Conservation (phyloP, 2,797 vertebrate species). For the Sebastes hubbsi region DNA sequence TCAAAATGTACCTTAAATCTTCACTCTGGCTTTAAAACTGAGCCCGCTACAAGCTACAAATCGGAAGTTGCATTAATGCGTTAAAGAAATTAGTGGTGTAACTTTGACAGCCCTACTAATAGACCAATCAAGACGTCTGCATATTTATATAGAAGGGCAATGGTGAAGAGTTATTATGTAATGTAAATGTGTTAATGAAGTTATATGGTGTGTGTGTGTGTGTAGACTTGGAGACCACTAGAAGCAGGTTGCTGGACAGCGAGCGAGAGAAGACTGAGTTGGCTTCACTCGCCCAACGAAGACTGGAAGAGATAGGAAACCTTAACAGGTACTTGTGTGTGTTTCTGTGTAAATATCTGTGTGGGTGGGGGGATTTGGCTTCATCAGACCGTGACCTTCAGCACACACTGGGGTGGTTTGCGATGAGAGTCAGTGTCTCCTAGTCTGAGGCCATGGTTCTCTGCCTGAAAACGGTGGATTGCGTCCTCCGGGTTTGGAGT, state of each 20-base stretch:
- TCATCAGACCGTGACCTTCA: too few relatives aligned
- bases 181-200: neutral
- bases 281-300: conserved; percentile 81
- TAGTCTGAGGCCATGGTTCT: too few relatives aligned
- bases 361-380: neutral
- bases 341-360: neutral
- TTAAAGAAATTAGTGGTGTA: too few relatives aligned
- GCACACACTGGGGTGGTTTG: too few relatives aligned
- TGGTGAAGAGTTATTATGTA: neutral
- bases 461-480: too few relatives aligned
- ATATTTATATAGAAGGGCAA: neutral
- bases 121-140: neutral
- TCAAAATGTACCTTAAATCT: too few relatives aligned
- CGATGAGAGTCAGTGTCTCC: too few relatives aligned
- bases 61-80: too few relatives aligned
- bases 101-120: too few relatives aligned
- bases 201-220: conserved; percentile 43
- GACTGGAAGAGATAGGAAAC: conserved; percentile 82
- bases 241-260: conserved; percentile 79
- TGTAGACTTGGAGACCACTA: conserved; percentile 80
- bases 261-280: conserved; percentile 86
- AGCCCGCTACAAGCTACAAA: too few relatives aligned
- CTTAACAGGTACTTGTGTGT: conserved; percentile 28
- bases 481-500: too few relatives aligned
- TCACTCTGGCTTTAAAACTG: too few relatives aligned